Conservation (phyloP, 2,888 invertebrate species). For the Ernsta delagoae region DNA sequence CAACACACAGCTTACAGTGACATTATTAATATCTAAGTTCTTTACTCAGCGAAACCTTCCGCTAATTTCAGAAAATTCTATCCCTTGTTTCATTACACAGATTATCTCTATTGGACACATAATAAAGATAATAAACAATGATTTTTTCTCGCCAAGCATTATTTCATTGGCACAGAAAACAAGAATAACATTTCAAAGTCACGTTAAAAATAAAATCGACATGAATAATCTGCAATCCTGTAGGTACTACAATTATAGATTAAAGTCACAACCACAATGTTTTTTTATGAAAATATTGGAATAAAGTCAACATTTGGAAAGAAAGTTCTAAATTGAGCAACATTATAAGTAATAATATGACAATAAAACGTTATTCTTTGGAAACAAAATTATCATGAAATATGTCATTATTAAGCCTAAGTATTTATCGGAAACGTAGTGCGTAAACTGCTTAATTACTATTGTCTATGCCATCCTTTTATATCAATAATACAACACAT, state of each 20-base stretch:
- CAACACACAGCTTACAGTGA: conserved; percentile 1
- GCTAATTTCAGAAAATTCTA: neutral
- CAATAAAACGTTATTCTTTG: conserved; percentile 75
- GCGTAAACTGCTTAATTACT: neutral
- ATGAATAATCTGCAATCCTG: conserved; percentile 55
- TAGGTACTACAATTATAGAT: conserved; percentile 48
- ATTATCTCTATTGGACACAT: neutral
- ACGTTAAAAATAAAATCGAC: conserved; percentile 59
- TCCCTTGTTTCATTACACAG: conserved; percentile 2
- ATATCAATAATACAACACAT: neutral
- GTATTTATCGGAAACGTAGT: neutral
- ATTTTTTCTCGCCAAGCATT: neutral
- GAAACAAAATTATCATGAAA: conserved; percentile 15
- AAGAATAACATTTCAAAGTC: conserved; percentile 76
- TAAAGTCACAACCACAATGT: conserved; percentile 78
- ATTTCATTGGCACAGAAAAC: conserved; percentile 39
- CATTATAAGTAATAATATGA: conserved; percentile 59
- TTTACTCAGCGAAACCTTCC: neutral
- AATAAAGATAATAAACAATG: neutral
- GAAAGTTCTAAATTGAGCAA: conserved; percentile 77
- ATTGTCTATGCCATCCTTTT: conserved; percentile 2
- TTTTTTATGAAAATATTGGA: conserved; percentile 52
- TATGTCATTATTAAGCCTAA: neutral
- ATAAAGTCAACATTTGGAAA: conserved; percentile 38
- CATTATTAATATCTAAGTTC: neutral